A percentile compares a stretch with the other conserved stretches of the same genome.
These are phyloP conservation scores for Palythoa heliodiscus DNA, from an alignment of 92 coral and sea anemone species.

Conservation along the genomic window DNA sequence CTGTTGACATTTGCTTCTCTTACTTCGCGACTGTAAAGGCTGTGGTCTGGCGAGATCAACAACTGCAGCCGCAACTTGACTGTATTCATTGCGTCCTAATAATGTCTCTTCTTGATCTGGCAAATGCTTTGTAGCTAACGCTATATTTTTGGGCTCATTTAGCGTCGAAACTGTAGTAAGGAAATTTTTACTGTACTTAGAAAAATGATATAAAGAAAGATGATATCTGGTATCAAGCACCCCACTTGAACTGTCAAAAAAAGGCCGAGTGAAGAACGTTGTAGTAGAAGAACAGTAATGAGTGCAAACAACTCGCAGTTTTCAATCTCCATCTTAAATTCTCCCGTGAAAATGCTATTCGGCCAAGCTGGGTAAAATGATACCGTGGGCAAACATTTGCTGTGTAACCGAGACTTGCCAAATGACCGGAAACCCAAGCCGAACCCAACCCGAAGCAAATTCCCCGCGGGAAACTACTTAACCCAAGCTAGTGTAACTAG, in stretches of 20 bases:
- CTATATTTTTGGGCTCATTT: slow-evolving; percentile 55
- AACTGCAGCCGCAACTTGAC: slow-evolving; percentile 56
- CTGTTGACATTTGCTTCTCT: too few species aligned
- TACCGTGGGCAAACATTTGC: not conserved
- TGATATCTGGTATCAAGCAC: slow-evolving; percentile 51
- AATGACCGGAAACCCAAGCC: not conserved
- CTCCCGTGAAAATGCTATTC: not conserved
- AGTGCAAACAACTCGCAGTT: not conserved
- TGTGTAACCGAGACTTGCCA: not conserved
- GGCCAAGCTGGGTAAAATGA: not conserved
- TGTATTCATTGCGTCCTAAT: slow-evolving; percentile 57
- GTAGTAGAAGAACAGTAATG: too few species aligned
- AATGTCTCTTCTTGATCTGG: slow-evolving; percentile 55
- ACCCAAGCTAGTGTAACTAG: not conserved
- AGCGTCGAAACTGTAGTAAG: slow-evolving; percentile 56
- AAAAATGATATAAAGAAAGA: slow-evolving; percentile 50
- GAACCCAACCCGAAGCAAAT: not conserved
- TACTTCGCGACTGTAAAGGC: slow-evolving; percentile 57
- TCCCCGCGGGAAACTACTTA: not conserved
- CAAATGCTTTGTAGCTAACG: slow-evolving; percentile 51
- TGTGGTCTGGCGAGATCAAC: slow-evolving; percentile 59
- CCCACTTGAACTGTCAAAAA: slow-evolving; percentile 53
- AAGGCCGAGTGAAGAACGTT: too few species aligned
- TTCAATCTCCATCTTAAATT: not conserved
- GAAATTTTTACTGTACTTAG: slow-evolving; percentile 53